phyloP scores from a whole-genome alignment of 2,113 vertebrate genomes.

The Ameiurus melas region DNA sequence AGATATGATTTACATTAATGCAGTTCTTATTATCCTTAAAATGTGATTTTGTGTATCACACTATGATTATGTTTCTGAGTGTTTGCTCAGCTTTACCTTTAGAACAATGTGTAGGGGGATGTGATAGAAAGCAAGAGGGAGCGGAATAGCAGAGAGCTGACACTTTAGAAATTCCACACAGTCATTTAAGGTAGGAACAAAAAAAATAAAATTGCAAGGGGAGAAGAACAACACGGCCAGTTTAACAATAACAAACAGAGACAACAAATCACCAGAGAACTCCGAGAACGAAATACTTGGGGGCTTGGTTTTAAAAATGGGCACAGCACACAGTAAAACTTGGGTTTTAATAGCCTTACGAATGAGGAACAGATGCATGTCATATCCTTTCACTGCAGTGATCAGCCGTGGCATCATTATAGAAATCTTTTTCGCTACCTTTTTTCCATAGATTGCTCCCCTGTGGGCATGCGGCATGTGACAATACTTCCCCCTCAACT shows the following conservation, averaged over 20 bases:
- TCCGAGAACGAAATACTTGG: background rate
- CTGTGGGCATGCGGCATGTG: background rate
- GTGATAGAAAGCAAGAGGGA: background rate
- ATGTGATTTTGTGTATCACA: background rate
- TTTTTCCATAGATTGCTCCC: background rate
- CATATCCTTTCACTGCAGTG: background rate
- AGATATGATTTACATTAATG: background rate
- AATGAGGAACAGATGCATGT: background rate
- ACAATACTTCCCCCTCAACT: background rate
- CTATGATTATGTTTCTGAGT: background rate
- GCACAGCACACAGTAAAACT: background rate
- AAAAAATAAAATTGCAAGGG: background rate
- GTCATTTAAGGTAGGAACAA: background rate
- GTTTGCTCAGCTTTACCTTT: background rate
- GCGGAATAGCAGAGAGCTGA: background rate
- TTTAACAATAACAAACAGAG: conserved; percentile 9
- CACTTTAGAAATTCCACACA: background rate
- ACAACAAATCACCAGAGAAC: background rate
- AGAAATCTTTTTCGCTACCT: background rate
- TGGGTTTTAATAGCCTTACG: background rate
- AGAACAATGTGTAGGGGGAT: background rate
- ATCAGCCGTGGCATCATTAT: background rate
- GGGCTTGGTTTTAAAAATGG: background rate
- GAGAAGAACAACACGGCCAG: background rate
- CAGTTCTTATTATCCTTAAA: background rate